phyloP scores from a whole-genome alignment of 2,797 vertebrate genomes.

The Decapterus maruadsi region DNA sequence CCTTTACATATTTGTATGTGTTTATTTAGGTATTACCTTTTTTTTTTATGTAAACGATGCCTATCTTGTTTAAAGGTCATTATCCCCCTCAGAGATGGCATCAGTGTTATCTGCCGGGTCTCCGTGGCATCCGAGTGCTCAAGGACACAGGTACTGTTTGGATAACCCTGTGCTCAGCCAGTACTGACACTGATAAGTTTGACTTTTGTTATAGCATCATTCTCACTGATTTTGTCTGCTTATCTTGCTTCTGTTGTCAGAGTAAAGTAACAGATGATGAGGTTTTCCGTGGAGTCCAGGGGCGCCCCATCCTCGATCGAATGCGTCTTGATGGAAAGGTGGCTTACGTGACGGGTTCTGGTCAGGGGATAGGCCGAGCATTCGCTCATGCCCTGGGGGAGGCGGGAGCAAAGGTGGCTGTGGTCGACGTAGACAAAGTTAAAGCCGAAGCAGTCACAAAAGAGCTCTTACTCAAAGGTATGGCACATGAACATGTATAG shows the following conservation, averaged over 20 bases:
- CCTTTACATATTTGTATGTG: neutral
- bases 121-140: conserved; percentile 41
- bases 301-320: conserved; percentile 79
- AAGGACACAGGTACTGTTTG: conserved; percentile 65
- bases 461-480: conserved; percentile 89
- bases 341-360: conserved; percentile 86
- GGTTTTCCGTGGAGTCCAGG: conserved; percentile 81
- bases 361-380: conserved; percentile 87
- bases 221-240: neutral
- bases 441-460: conserved; percentile 82
- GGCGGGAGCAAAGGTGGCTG: conserved; percentile 86
- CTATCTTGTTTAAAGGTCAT: conserved; percentile 78
- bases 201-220: neutral
- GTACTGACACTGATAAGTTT: neutral
- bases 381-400: conserved; percentile 87
- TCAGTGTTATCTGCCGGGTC: conserved; percentile 83
- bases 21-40: neutral
- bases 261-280: conserved; percentile 76
- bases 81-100: conserved; percentile 85
- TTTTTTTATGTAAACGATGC: neutral
- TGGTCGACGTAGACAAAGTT: conserved; percentile 81
- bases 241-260: conserved; percentile 50
- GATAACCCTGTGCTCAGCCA: conserved; percentile 1
- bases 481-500: neutral
- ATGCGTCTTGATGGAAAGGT: conserved; percentile 86